These are phyloP conservation scores for Ormia ochracea DNA, from an alignment of 2,888 invertebrate species.

Conservation along the genomic window DNA sequence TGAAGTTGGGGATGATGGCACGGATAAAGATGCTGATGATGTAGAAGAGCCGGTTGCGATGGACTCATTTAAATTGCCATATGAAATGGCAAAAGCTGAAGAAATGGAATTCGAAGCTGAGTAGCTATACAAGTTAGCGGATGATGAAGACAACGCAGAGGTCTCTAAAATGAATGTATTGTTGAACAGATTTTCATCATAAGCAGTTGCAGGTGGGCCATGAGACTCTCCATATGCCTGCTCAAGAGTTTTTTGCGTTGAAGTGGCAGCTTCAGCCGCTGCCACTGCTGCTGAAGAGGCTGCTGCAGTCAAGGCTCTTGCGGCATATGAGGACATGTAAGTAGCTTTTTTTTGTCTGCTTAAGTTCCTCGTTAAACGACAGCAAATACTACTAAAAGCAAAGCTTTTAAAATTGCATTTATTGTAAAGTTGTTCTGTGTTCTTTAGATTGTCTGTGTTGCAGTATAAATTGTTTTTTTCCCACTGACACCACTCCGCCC, in stretches of 20 bases:
- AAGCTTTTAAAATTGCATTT: not conserved
- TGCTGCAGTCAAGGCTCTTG: slow-evolving; percentile 51
- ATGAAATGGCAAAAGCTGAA: slow-evolving; percentile 1
- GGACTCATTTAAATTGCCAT: slow-evolving; percentile 1
- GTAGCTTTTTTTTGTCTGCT: not conserved
- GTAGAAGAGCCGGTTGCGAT: not conserved
- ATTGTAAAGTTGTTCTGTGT: not conserved
- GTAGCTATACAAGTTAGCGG: not conserved
- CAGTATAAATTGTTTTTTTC: not conserved
- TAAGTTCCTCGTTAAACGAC: not conserved
- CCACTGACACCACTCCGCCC: not conserved
- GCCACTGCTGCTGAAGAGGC: slow-evolving; percentile 38
- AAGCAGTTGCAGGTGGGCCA: slow-evolving; percentile 4
- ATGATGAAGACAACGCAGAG: not conserved
- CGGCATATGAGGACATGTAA: slow-evolving; percentile 55
- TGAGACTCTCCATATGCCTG: slow-evolving; percentile 40
- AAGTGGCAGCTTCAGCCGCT: slow-evolving; percentile 30
- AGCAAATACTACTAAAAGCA: not conserved
- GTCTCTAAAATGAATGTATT: slow-evolving; percentile 46
- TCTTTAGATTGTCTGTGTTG: not conserved
- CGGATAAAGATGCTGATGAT: not conserved
- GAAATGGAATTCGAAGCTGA: not conserved
- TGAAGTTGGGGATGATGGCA: slow-evolving; percentile 32
- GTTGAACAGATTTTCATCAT: slow-evolving; percentile 44
- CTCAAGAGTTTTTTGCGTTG: slow-evolving; percentile 25